These are phyloP conservation scores for Agapornis canus DNA, from an alignment of 2,797 vertebrate genomes.

Conservation along the genomic window DNA sequence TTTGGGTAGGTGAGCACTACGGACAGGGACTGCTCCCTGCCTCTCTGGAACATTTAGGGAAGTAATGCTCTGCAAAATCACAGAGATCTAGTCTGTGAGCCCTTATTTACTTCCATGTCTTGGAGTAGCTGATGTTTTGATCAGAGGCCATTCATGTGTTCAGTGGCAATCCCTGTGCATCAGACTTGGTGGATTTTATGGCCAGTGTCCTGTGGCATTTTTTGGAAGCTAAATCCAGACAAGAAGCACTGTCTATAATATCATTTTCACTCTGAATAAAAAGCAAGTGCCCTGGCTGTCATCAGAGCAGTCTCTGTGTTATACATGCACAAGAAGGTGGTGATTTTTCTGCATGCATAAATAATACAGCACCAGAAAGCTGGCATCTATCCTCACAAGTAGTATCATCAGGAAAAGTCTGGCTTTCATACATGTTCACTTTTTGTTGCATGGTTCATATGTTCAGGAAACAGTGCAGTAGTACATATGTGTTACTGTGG, in stretches of 20 bases:
- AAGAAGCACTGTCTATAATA: neutral
- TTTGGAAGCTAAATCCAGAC: neutral
- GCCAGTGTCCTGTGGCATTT: neutral
- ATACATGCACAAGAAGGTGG: accelerated
- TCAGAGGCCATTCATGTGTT: neutral
- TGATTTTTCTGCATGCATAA: neutral
- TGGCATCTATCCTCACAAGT: neutral
- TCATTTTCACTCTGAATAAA: neutral
- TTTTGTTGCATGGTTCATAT: neutral
- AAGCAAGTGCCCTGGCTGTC: neutral
- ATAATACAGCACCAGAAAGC: neutral
- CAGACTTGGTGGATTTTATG: neutral
- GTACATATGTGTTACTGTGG: neutral
- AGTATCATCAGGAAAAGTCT: neutral
- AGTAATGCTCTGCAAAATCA: neutral
- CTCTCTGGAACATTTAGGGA: neutral
- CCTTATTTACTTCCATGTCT: neutral
- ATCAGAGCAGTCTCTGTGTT: neutral
- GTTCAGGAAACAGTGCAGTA: neutral
- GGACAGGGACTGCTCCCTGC: constrained; percentile 4
- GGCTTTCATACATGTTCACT: neutral
- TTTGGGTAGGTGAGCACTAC: neutral
- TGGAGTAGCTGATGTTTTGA: neutral
- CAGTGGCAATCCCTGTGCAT: neutral
- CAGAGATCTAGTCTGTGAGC: neutral